A percentile compares a stretch with the other conserved stretches of the same genome.
phyloP scores from a whole-genome alignment of 2,113 vertebrate genomes.

The Anas platyrhynchos region DNA sequence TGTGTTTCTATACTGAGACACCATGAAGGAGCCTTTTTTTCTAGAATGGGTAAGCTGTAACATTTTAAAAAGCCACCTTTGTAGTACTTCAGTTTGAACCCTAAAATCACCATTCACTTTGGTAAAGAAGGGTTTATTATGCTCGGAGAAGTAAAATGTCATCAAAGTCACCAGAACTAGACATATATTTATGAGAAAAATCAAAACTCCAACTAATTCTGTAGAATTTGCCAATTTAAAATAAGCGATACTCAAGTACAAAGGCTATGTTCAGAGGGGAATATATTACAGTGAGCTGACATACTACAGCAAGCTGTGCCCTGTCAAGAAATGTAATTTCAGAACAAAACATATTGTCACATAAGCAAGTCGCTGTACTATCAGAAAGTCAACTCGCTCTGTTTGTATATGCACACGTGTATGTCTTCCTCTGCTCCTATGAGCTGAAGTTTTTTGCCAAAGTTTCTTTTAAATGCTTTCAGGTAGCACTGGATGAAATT shows the following conservation, averaged over 20 bases:
- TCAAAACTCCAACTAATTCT: not conserved
- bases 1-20: not conserved
- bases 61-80: not conserved
- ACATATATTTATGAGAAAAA: not conserved
- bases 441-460: not conserved
- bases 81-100: not conserved
- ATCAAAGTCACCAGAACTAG: not conserved
- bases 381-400: not conserved
- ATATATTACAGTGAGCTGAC: not conserved
- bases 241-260: not conserved
- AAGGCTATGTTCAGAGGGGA: not conserved
- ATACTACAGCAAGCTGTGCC: not conserved
- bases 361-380: not conserved
- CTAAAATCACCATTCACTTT: not conserved
- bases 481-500: not conserved
- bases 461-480: not conserved
- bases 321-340: conserved; percentile 19
- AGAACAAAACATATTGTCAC: not conserved
- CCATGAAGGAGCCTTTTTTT: not conserved
- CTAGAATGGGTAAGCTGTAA: not conserved
- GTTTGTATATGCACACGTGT: not conserved
- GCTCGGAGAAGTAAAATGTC: not conserved
- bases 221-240: conserved; percentile 10
- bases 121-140: not conserved
- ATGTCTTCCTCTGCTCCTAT: not conserved